These are phyloP conservation scores for Falco rusticolus DNA, from an alignment of 2,797 vertebrate genomes.

Conservation along the genomic window DNA sequence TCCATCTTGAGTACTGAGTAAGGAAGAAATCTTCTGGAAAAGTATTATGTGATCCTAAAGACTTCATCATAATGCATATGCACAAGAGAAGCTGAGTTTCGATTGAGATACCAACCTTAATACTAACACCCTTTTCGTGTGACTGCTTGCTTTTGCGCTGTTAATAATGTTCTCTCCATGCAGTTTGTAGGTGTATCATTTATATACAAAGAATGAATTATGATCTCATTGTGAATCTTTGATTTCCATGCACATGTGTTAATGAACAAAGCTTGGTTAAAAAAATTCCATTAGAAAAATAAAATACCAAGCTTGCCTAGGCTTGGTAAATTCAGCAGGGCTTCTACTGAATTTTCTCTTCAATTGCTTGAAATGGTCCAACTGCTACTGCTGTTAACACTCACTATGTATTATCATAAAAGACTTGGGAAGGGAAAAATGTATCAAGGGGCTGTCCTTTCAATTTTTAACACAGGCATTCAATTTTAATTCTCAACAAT, in stretches of 20 bases:
- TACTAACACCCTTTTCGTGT: not conserved
- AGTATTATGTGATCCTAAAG: not conserved
- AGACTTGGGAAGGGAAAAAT: not conserved
- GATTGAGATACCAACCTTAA: not conserved
- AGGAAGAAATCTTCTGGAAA: not conserved
- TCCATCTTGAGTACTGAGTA: not conserved
- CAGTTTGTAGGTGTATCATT: not conserved
- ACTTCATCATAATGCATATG: not conserved
- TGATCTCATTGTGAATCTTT: not conserved
- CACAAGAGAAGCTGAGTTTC: not conserved
- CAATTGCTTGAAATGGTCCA: not conserved
- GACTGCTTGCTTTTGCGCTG: not conserved
- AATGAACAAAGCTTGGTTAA: slow-evolving; percentile 13
- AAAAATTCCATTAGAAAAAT: slow-evolving; percentile 8
- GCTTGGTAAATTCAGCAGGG: slow-evolving; percentile 31
- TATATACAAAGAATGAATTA: not conserved
- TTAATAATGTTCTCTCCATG: not conserved
- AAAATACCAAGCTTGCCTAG: slow-evolving; percentile 24
- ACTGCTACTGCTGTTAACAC: not conserved
- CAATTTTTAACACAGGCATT: not conserved
- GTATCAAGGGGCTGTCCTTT: not conserved
- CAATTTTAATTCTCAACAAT: not conserved
- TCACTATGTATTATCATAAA: not conserved
- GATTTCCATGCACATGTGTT: slow-evolving; percentile 3
- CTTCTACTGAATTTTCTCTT: slow-evolving; percentile 30